Percentiles rank a stretch among this genome's conserved stretches.
These are phyloP conservation scores for Urocolius indicus DNA, from an alignment of 2,113 vertebrate species.

Conservation along the genomic window DNA sequence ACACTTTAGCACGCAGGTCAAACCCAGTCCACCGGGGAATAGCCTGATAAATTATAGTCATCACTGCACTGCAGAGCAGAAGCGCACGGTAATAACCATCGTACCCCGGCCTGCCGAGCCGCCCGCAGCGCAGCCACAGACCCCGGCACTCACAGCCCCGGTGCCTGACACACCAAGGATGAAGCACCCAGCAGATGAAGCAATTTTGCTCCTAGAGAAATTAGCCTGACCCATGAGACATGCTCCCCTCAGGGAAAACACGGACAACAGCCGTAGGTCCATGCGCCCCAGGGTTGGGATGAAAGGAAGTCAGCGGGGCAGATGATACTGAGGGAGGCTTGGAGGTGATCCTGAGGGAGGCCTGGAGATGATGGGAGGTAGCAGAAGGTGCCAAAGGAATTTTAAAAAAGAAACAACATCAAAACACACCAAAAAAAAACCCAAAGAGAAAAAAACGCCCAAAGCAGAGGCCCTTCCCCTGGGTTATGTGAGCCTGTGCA, in stretches of 20 bases:
- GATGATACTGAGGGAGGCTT: background rate
- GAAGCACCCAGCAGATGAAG: background rate
- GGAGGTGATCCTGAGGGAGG: background rate
- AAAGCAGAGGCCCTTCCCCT: background rate
- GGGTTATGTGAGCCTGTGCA: background rate
- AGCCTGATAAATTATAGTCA: constrained; percentile 56
- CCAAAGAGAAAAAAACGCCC: background rate
- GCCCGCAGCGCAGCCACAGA: background rate
- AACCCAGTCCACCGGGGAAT: constrained; percentile 17
- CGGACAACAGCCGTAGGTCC: fast-evolving
- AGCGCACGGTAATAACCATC: constrained; percentile 19
- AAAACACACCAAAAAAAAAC: too few relatives aligned
- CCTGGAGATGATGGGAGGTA: background rate
- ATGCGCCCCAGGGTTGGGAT: background rate
- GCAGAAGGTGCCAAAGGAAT: background rate
- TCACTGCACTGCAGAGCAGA: background rate
- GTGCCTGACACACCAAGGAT: background rate
- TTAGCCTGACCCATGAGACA: fast-evolving
- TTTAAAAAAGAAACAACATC: too few relatives aligned
- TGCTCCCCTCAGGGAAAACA: background rate
- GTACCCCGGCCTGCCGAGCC: background rate
- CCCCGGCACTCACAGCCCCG: background rate
- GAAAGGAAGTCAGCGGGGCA: fast-evolving
- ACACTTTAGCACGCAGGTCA: constrained; percentile 12
- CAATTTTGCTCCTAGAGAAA: background rate